Conservation (phyloP, 1,140 invertebrate genomes). For the Eueides isabella region DNA sequence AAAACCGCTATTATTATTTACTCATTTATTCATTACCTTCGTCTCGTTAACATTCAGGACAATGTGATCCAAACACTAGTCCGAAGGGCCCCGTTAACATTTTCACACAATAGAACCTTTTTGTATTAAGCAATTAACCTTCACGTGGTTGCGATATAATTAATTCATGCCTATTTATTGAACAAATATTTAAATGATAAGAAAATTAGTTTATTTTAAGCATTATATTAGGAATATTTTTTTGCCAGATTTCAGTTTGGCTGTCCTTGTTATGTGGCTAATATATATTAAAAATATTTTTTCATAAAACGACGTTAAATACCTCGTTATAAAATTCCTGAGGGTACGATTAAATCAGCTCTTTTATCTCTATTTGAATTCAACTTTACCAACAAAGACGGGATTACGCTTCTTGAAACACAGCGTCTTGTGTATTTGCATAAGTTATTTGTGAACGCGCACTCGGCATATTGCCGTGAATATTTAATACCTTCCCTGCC, state of each 20-base stretch:
- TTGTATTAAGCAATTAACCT: constrained; percentile 12
- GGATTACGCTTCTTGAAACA: constrained; percentile 50
- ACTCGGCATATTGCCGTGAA: constrained; percentile 49
- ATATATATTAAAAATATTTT: background rate
- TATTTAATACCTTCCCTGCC: constrained; percentile 53
- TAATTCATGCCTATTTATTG: background rate
- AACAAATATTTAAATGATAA: background rate
- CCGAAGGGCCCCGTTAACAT: background rate
- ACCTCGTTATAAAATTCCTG: constrained; percentile 5
- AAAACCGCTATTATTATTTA: background rate
- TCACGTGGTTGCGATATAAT: constrained; percentile 2
- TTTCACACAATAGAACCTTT: constrained; percentile 9
- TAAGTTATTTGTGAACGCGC: constrained; percentile 58
- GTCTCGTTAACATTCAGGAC: constrained; percentile 14
- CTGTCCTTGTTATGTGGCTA: background rate
- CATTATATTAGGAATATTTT: no score
- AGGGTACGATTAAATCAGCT: constrained; percentile 14
- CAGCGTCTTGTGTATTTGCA: constrained; percentile 60
- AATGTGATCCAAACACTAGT: constrained; percentile 9
- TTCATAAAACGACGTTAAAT: background rate
- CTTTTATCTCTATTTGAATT: constrained; percentile 35
- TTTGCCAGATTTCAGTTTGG: background rate
- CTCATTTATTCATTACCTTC: background rate
- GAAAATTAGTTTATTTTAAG: background rate
- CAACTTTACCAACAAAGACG: constrained; percentile 35